phyloP scores from a whole-genome alignment of 1,140 invertebrate genomes.

The Drosophila varians region DNA sequence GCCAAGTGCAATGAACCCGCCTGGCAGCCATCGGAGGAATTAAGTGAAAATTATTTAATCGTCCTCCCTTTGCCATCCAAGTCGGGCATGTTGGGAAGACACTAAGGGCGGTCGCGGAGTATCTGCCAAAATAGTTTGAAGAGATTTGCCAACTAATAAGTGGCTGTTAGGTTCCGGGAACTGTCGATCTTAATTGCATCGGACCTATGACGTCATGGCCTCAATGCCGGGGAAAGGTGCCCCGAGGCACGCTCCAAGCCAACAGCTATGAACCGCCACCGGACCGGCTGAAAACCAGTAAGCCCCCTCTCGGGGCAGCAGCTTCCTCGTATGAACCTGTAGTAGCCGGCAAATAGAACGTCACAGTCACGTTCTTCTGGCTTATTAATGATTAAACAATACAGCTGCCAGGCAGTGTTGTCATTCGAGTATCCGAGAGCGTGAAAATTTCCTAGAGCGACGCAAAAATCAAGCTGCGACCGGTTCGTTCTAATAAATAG shows the following conservation, averaged over 20 bases:
- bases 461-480: slow-evolving; percentile 24
- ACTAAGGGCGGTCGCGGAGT: no score
- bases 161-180: slow-evolving; percentile 14
- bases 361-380: slow-evolving; percentile 45
- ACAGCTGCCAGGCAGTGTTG: slow-evolving; percentile 11
- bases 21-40: slow-evolving; percentile 32
- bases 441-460: slow-evolving; percentile 24
- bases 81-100: no score
- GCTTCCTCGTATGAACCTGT: slow-evolving; percentile 42
- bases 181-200: slow-evolving; percentile 7
- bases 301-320: not conserved
- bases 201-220: slow-evolving; percentile 5
- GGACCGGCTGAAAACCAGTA: slow-evolving; percentile 30
- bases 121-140: no score
- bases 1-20: slow-evolving; percentile 55
- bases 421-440: slow-evolving; percentile 16
- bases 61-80: slow-evolving; percentile 16
- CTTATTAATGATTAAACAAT: slow-evolving; percentile 40
- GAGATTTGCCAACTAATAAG: no score
- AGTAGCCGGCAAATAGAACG: slow-evolving; percentile 15
- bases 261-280: not conserved
- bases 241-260: not conserved
- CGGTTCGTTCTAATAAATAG: slow-evolving; percentile 33
- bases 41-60: slow-evolving; percentile 54
- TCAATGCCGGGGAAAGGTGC: slow-evolving; percentile 36